These are phyloP conservation scores for Neoitamus cyanurus DNA, from an alignment of 2,888 invertebrate genomes.

Conservation along the genomic window DNA sequence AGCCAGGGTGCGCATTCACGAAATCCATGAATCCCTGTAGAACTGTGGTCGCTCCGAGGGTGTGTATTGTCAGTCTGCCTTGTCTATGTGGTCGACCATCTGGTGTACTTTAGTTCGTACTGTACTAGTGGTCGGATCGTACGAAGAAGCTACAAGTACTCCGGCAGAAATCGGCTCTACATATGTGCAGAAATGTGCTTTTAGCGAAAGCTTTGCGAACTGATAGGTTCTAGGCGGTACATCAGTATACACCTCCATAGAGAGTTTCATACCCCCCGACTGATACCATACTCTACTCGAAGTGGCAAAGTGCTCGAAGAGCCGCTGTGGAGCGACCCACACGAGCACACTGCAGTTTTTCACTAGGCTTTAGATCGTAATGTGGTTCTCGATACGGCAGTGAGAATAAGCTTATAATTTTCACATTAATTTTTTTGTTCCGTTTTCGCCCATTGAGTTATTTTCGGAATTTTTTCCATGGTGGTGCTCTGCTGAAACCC, in stretches of 20 bases:
- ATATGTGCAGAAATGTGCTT: conserved; percentile 30
- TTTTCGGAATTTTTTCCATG: conserved; percentile 32
- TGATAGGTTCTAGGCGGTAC: conserved; percentile 15
- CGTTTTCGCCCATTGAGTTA: conserved; percentile 37
- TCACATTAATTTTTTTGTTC: neutral
- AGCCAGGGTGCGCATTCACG: conserved; percentile 30
- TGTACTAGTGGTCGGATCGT: neutral
- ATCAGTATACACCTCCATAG: neutral
- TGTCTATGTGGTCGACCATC: neutral
- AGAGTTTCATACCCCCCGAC: neutral
- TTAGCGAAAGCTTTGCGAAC: neutral
- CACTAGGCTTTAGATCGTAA: conserved; percentile 49
- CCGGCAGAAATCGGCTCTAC: neutral
- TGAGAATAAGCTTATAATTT: conserved; percentile 31
- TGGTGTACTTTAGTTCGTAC: neutral
- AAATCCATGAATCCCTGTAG: neutral
- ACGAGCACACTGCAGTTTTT: conserved; percentile 50
- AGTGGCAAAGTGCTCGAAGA: neutral
- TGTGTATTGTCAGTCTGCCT: conserved; percentile 12
- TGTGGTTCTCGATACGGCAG: conserved; percentile 45
- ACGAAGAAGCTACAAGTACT: neutral
- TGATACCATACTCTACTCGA: neutral
- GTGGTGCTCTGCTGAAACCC: neutral
- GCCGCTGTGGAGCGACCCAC: neutral
- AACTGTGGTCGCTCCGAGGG: neutral